Base-by-base conservation (phyloP, 2,888 invertebrate species). In the Panopea generosa region DNA sequence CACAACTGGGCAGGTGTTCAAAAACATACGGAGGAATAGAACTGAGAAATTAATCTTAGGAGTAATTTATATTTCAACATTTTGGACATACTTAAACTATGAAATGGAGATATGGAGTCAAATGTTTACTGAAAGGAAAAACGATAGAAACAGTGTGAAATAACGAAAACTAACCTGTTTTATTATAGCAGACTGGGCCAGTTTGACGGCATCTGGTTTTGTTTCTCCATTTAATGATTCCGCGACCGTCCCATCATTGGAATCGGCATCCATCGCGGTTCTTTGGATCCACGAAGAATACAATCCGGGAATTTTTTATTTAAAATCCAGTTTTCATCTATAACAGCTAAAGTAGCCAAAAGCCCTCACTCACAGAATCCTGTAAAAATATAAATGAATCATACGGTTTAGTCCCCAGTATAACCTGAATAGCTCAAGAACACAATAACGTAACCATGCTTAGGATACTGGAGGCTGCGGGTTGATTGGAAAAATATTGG, bases 101-200 rank as follows among this genome's bases (percentile, higher is more conserved):
- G 45, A 45, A 16, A 45, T 6, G 16, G 6, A n/a, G 6, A 45
- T 16, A 45, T 16, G 20, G 7, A 45, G n/a, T n/a, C n/a, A n/a
- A n/a, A n/a, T n/a, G n/a, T n/a, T n/a, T n/a, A n/a, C n/a, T n/a
- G n/a, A 33, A 33, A 33, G 33, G 33, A 33, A 16, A 9, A 47
- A 16, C n/a, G 16, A 22, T 20, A 2, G 47, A 9, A 47, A 16
- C n/a, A 47, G 50, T 20, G 11, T 20, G 50, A 4, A 11, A 22
- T 50, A 22, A 20, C n/a, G n/a, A 52, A 18, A 22, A 9, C 84
- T 67, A 78, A 92, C 92, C 89, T 91, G 91, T 83, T 92, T 92
- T 67, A 92, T 92, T 70, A 92, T 92, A 78, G 92, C 92, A 0
- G 87, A 85, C 77, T 91, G 92, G 24, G 91, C 91, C 24, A 91